Conservation (phyloP, 1,140 invertebrate genomes). For the Wasmannia auropunctata region DNA sequence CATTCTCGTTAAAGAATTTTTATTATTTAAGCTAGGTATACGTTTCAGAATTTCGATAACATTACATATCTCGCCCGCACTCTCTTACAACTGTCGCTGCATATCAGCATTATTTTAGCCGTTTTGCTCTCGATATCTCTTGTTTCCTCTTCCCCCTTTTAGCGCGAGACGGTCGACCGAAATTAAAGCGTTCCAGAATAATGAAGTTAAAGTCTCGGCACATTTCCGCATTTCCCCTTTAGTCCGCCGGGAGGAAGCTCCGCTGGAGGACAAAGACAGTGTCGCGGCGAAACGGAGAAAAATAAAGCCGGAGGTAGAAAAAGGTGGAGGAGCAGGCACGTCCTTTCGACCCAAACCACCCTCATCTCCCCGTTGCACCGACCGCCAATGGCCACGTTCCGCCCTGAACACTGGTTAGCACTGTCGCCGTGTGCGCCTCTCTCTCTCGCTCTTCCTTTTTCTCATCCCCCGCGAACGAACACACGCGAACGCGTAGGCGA, state of each 20-base stretch:
- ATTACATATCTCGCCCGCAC: neutral
- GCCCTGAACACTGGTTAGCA: conserved; percentile 63
- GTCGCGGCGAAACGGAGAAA: conserved; percentile 34
- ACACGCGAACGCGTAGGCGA: conserved; percentile 25
- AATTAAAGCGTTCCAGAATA: conserved; percentile 70
- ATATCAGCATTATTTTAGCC: conserved; percentile 22
- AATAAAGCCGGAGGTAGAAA: conserved; percentile 37
- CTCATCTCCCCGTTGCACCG: neutral
- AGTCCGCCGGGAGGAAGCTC: conserved; percentile 41
- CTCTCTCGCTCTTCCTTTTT: too few relatives aligned
- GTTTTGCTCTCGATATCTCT: conserved; percentile 34
- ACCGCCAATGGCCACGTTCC: conserved; percentile 54
- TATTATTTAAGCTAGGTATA: neutral
- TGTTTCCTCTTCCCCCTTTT: neutral
- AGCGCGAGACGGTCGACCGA: conserved; percentile 33
- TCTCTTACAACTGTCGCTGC: conserved; percentile 29
- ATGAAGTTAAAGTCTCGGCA: conserved; percentile 71
- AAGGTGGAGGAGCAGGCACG: conserved; percentile 3
- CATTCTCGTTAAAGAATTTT: neutral
- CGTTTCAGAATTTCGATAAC: neutral
- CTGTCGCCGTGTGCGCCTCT: conserved; percentile 45
- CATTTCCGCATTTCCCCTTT: conserved; percentile 58
- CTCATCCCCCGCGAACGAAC: conserved; percentile 16
- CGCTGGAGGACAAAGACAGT: conserved; percentile 46
- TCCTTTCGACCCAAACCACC: conserved; percentile 42